Base-by-base conservation (phyloP, 53 echinoderm and acorn worm genomes). In the Hippasteria phrygiana region DNA sequence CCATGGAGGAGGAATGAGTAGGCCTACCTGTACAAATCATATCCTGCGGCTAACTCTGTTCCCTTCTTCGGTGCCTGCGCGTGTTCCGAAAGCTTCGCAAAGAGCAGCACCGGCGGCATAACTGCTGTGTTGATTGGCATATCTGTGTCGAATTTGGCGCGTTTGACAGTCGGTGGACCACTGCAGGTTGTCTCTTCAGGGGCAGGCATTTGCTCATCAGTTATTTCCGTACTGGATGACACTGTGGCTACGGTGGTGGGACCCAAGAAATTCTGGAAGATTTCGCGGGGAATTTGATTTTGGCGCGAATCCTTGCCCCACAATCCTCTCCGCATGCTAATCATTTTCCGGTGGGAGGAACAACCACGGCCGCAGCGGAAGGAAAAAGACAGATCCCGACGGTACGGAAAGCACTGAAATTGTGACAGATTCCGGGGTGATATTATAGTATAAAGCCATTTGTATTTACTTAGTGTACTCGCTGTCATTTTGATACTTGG, bases 21-120 rank as follows among this genome's bases (percentile, higher is more conserved):
- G 13, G 26, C 90, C 62, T 24, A 95, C 96, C 96, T 96, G 83
- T 83, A 80, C 74, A 96, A 80, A 74, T 96, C 96, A 51, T 56
- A 90, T 65, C 96, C 96, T 12, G 96, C 96, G 9, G 96, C 90
- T 2, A 62, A 74, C 9, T 70, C 92, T 1, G 78, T 76, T 11
- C 94, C 94, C 87, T 87, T 62, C 17, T 70, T 78, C 22, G 96
- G 96, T 3, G 77, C 59, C 6, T 22, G 41, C 1, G 96, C 96
- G 55, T 92, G 86, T 3, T 77, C 69, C 17, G 88, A 64, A 8
- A 94, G 32, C 83, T 91, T 96, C 4, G 46, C 62, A 38, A 90
- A 94, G 32, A 74, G 71, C 74, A 96, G 86, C 18, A 76, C 65
- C 0, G 90, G 75, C 6, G 31, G 31, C 35, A n/a, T 4, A 7